Evolutionary conservation across 2,888 invertebrate genomes (phyloP), one percentile per base, ranked within the genome.

Genomic region (Conops quadrifasciatus): DNA sequence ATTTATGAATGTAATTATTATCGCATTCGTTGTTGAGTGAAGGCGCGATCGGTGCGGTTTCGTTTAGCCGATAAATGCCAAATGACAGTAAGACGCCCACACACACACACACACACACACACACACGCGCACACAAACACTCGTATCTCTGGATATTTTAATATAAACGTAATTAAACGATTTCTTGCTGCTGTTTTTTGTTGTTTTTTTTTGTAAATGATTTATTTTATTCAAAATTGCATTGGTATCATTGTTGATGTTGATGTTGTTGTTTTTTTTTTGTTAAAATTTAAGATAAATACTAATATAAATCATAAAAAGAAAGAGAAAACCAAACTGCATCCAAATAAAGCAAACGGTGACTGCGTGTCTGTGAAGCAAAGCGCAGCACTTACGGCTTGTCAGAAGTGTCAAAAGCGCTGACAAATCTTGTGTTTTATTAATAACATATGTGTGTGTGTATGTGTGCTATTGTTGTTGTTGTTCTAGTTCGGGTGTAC

Each of bases 1-100:
- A 82, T 81, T 82, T 80, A 82, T 81, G 75, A 66, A 75, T 60
- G 72, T 75, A 80, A 80, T 81, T 79, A 79, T 76, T 56, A 66
- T 53, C 56, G 24, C 21, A 21, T 5, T 59, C 2, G 13, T 4
- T 59, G 28, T 59, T 59, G 59, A 58, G 11, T 59, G 26, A 28
- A 43, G 28, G 24, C 11, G 19, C 15, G 21, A 49, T 65, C 67
- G 65, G 59, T 36, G 30, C 30, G 21, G 51, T 68, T 58, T 64
- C 28, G 19, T 67, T 69, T 67, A 59, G n/a, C 51, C 21, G 9
- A 67, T 60, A 36, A 43, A 67, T 51, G 59, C 68, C 36, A 36
- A 4, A 36, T 36, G 36, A 36, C n/a, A 36, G 9, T 36, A 36
- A 9, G 36, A 9, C 36, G 36, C 67, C 60, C 36, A 36, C 9